phyloP scores from a whole-genome alignment of 2,113 vertebrate genomes.

The Geothlypis trichas region DNA sequence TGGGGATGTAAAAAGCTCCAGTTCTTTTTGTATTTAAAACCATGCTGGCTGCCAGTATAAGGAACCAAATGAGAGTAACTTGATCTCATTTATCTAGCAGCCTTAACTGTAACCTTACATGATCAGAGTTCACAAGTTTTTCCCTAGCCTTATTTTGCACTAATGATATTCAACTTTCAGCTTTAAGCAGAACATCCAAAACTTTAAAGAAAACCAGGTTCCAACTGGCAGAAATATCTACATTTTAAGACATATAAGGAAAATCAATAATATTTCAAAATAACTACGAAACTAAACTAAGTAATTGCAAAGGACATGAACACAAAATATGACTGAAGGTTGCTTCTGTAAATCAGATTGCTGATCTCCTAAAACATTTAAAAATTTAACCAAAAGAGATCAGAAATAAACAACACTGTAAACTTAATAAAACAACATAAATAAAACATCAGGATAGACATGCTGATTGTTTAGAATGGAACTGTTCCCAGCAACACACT shows the following conservation, averaged over 20 bases:
- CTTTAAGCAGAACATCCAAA: neutral
- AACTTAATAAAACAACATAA: neutral
- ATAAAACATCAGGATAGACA: neutral
- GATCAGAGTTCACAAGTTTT: constrained; percentile 14
- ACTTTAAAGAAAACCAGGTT: neutral
- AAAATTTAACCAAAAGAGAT: neutral
- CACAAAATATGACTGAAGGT: neutral
- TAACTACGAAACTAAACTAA: neutral
- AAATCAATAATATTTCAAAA: neutral
- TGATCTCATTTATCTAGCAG: constrained; percentile 4
- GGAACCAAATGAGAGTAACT: neutral
- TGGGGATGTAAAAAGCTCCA: neutral
- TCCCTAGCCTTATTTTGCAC: neutral
- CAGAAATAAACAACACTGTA: neutral
- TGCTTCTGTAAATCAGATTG: neutral
- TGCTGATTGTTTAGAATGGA: neutral
- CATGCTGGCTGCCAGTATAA: neutral
- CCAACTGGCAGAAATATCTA: neutral
- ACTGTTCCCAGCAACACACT: neutral
- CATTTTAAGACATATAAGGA: neutral
- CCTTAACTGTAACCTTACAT: neutral
- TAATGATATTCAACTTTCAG: neutral
- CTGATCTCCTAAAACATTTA: neutral
- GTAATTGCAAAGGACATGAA: neutral
- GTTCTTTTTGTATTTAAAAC: constrained; percentile 43